Evolutionary conservation across 2,888 invertebrate genomes (phyloP), one percentile per base, ranked within the genome.

Genomic region (Lobophora halterata): DNA sequence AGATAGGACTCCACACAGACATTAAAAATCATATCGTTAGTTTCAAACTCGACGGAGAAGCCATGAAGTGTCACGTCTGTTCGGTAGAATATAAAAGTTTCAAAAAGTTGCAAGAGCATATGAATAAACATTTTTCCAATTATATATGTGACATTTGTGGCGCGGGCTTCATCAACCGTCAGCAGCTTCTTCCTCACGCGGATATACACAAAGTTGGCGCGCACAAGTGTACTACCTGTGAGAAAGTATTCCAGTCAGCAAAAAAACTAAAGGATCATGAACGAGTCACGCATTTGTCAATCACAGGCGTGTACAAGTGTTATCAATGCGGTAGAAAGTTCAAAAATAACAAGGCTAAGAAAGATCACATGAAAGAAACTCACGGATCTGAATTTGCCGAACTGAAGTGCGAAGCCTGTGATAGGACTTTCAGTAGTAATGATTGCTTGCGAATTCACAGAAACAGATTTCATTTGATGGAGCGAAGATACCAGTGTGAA

Each of bases 51-150:
- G 72, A 77, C 3, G 54, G 65, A 0, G 58, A 67, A 0, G 58
- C 63, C 17, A 34, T 78, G 2, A 58, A 55, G 9, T 81, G 80
- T 45, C 67, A 65, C 0, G 58, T 75, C 1, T 81, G 81, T 40
- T 42, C 53, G 0, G 43, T 53, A 0, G 59, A 58, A 12, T 77
- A 66, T 40, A 46, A 48, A 2, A 66, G 61, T 0, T 81, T 80
- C 32, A 78, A 79, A 43, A 52, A 67, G 0, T 40, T 80, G 1
- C 72, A 73, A 16, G 74, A 76, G 30, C 80, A 80, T 21, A 80
- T 81, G 79, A 78, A 75, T 33, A 53, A 60, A 0, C 80, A 80
- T 55, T 79, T 63, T 11, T 62, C 66, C 1, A 75, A 78, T 38
- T 74, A 68, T 26, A 46, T 67, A 3, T 80, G 80, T 24, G 58